These are phyloP conservation scores for Motacilla tschutschensis DNA, from an alignment of 2,113 vertebrate genomes.

Conservation along the genomic window DNA sequence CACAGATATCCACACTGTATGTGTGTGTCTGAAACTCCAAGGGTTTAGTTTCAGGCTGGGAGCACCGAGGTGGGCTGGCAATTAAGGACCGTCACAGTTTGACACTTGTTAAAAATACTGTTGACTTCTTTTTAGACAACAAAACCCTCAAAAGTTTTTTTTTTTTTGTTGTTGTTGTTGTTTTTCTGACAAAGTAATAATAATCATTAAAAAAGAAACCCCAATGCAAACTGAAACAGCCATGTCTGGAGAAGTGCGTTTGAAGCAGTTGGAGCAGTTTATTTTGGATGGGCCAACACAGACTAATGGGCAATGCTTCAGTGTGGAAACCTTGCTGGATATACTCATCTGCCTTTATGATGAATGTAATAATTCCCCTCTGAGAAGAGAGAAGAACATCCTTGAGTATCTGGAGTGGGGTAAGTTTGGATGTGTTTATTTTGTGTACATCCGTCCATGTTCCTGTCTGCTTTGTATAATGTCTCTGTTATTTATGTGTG, in stretches of 20 bases:
- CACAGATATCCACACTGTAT: neutral
- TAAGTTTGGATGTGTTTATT: constrained; percentile 73
- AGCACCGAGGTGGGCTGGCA: constrained; percentile 52
- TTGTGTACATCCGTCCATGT: neutral
- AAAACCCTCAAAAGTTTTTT: constrained; percentile 31
- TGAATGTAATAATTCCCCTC: constrained; percentile 94
- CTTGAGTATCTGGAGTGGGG: constrained; percentile 96
- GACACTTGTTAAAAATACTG: constrained; percentile 64
- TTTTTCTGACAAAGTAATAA: constrained; percentile 3
- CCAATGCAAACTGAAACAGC: constrained; percentile 62
- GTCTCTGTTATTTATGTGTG: neutral
- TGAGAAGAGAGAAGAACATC: constrained; percentile 95
- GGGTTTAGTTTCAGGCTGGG: constrained; percentile 52
- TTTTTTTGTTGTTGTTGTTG: neutral
- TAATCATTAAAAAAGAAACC: constrained; percentile 48
- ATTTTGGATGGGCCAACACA: constrained; percentile 91
- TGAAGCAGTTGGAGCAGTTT: constrained; percentile 97
- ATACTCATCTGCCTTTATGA: constrained; percentile 96
- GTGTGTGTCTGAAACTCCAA: constrained; percentile 28
- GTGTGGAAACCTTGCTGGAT: constrained; percentile 95
- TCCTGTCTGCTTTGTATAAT: constrained; percentile 11
- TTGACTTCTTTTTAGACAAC: constrained; percentile 43
- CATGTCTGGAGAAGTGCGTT: constrained; percentile 98
- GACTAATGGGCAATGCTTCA: constrained; percentile 88
- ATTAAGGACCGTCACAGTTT: constrained; percentile 44